Evolutionary conservation across 2,888 invertebrate species (phyloP).

Genomic region (Heliconius hortense): DNA sequence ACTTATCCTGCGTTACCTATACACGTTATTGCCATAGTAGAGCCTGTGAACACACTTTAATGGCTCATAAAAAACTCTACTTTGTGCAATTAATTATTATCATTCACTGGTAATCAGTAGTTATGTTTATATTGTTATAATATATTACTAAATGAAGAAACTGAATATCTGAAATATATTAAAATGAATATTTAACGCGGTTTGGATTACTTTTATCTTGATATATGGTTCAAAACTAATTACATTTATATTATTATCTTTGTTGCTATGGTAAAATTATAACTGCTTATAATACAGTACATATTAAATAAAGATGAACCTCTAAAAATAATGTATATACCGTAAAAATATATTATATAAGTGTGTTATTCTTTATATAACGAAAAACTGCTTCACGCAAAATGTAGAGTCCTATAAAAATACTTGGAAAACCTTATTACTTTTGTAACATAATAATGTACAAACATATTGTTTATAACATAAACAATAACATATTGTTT

Average conservation of each 20-base stretch:
- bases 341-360: neutral
- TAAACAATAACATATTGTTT: too few relatives aligned
- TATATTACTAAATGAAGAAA: neutral
- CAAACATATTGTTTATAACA: neutral
- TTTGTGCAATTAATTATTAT: slow-evolving; percentile 30
- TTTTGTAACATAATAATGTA: neutral
- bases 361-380: neutral
- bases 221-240: neutral
- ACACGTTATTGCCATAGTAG: slow-evolving; percentile 39
- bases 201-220: neutral
- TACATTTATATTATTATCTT: neutral
- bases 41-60: slow-evolving; percentile 42
- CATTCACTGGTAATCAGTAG: slow-evolving; percentile 6
- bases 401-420: neutral
- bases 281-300: neutral
- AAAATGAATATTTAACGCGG: neutral
- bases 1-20: slow-evolving; percentile 34
- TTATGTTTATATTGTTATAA: slow-evolving; percentile 16
- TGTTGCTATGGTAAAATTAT: neutral
- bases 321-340: neutral
- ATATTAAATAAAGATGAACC: neutral
- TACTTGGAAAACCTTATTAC: neutral
- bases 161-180: neutral
- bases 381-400: too few relatives aligned
- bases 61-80: slow-evolving; percentile 38